phyloP scores from a whole-genome alignment of 2,888 invertebrate genomes.

The Nematopogon swammerdamellus region DNA sequence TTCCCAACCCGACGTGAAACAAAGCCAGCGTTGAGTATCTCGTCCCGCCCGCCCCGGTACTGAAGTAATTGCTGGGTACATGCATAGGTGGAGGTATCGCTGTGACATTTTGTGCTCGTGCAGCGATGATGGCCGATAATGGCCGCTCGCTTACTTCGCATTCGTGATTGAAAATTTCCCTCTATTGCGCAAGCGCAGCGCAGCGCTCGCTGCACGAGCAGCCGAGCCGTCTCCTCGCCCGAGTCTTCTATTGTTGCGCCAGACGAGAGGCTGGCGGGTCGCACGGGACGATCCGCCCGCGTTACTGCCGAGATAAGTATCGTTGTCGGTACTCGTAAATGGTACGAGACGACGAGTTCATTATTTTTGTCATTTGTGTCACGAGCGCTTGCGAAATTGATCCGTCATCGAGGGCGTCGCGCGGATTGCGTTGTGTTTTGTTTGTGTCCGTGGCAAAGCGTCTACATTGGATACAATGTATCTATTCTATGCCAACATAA shows the following conservation, averaged over 20 bases:
- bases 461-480: no score
- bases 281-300: slow-evolving; percentile 9
- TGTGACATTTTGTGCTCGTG: background rate
- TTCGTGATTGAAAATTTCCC: background rate
- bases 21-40: background rate
- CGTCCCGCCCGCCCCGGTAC: no score
- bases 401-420: background rate
- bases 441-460: no score
- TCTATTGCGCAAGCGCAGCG: slow-evolving; percentile 16
- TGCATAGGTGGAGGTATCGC: no score
- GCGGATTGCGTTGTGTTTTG: no score
- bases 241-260: slow-evolving; percentile 15
- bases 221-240: slow-evolving; percentile 14
- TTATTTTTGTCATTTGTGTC: slow-evolving; percentile 34
- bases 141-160: background rate
- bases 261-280: slow-evolving; percentile 13
- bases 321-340: slow-evolving; percentile 30
- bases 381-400: slow-evolving; percentile 18
- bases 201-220: slow-evolving; percentile 1
- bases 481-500: no score
- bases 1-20: no score
- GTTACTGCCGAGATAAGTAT: slow-evolving; percentile 23
- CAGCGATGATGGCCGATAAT: background rate
- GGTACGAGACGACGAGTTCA: slow-evolving; percentile 23
- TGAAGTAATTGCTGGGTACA: no score